A percentile compares a stretch with the other conserved stretches of the same genome.
phyloP scores from a whole-genome alignment of 2,888 invertebrate genomes.

The Chorisops tibialis region DNA sequence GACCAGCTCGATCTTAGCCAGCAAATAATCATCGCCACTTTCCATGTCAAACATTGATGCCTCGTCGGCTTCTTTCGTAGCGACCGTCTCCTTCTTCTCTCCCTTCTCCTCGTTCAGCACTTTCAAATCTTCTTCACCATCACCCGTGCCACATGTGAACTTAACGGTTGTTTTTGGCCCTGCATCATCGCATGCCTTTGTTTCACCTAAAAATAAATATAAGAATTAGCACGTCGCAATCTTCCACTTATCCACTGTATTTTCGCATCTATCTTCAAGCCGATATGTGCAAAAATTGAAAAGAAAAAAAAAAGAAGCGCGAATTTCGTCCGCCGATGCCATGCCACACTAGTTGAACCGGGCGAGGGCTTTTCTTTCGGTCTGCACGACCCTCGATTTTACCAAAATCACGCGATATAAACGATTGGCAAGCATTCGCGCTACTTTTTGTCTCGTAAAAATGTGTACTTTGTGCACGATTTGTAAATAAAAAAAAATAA shows the following conservation, averaged over 20 bases:
- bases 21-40: constrained; percentile 30
- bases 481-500: neutral
- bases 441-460: neutral
- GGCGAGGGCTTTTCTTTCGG: neutral
- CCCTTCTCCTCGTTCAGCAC: constrained; percentile 20
- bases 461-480: neutral
- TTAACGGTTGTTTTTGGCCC: neutral
- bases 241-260: neutral
- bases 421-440: neutral
- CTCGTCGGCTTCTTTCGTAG: constrained; percentile 2
- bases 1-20: constrained; percentile 35
- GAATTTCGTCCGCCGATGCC: neutral
- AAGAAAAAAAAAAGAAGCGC: constrained; percentile 23
- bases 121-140: constrained; percentile 12
- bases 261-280: neutral
- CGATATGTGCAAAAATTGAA: constrained; percentile 7
- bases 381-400: neutral
- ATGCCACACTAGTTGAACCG: constrained; percentile 24
- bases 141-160: constrained; percentile 13
- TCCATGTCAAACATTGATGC: neutral
- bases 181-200: neutral
- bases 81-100: constrained; percentile 4
- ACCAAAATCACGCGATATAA: neutral
- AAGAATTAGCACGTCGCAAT: neutral
- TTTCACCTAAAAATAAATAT: constrained; percentile 1